Evolutionary conservation across 2,113 vertebrate genomes (phyloP).

Genomic region (Sceloporus tristichus): DNA sequence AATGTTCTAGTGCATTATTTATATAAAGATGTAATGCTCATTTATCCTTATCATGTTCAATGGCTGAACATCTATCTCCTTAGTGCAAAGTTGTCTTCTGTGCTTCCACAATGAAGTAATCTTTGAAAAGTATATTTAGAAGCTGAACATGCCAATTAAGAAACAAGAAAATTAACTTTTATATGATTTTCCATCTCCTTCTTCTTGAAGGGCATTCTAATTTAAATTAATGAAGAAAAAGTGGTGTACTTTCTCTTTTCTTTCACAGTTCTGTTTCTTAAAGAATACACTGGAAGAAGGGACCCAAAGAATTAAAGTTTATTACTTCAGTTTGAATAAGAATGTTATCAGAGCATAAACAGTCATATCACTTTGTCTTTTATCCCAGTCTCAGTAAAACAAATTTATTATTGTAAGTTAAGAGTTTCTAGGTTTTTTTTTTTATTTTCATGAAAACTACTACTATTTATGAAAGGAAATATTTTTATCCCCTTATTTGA

Average conservation of each 20-base stretch:
- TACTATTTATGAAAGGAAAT: background rate
- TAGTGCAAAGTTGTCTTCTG: conserved; percentile 5
- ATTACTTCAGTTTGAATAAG: conserved; percentile 3
- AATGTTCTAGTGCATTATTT: conserved; percentile 20
- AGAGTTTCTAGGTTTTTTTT: background rate
- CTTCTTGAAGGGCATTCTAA: conserved; percentile 24
- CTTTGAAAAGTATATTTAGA: conserved; percentile 2
- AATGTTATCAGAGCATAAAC: background rate
- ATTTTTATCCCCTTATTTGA: too few species aligned
- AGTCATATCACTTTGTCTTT: background rate
- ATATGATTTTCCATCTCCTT: background rate
- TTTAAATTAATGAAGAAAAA: conserved; percentile 44
- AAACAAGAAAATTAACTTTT: conserved; percentile 20
- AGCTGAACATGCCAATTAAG: background rate
- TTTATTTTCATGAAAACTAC: background rate
- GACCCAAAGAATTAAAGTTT: background rate
- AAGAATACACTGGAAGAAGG: background rate
- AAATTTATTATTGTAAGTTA: background rate
- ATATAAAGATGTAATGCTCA: conserved; percentile 31
- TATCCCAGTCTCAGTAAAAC: background rate
- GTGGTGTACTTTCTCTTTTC: conserved; percentile 20
- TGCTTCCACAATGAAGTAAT: background rate
- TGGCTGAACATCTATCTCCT: background rate
- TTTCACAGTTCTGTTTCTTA: conserved; percentile 30
- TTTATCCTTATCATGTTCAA: conserved; percentile 21